phyloP scores from a whole-genome alignment of 2,797 vertebrate species.

The Dryobates pubescens region DNA sequence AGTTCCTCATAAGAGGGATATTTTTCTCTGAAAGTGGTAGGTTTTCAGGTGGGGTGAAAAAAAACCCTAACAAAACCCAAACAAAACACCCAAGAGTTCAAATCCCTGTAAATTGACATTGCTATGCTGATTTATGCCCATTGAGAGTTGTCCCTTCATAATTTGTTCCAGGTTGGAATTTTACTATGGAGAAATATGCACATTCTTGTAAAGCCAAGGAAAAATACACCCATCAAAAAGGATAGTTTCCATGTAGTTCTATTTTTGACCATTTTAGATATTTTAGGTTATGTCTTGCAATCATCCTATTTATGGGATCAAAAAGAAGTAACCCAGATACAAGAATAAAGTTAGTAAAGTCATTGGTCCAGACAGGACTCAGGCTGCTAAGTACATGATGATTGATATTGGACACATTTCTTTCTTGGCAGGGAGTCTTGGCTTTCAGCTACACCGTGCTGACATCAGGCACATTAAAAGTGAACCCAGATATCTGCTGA shows the following conservation, averaged over 20 bases:
- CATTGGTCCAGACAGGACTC: conserved; percentile 59
- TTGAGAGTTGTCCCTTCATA: conserved; percentile 45
- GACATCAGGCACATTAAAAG: conserved; percentile 66
- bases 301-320: conserved; percentile 49
- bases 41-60: conserved; percentile 34
- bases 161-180: conserved; percentile 66
- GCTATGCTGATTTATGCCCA: conserved; percentile 57
- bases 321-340: conserved; percentile 55
- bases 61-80: neutral
- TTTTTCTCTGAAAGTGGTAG: neutral
- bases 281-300: conserved; percentile 38
- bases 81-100: neutral
- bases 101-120: conserved; percentile 47
- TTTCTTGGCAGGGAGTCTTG: conserved; percentile 61
- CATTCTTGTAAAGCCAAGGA: conserved; percentile 8
- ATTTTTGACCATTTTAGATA: conserved; percentile 47
- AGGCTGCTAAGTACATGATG: conserved; percentile 54
- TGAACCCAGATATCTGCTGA: conserved; percentile 70
- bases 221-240: neutral
- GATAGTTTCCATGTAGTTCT: conserved; percentile 19
- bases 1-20: neutral
- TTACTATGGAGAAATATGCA: conserved; percentile 6
- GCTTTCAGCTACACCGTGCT: conserved; percentile 51
- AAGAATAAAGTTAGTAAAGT: conserved; percentile 60
- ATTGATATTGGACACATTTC: conserved; percentile 63